Conservation (phyloP, 2,888 invertebrate species). For the Lasioglossum vierecki region DNA sequence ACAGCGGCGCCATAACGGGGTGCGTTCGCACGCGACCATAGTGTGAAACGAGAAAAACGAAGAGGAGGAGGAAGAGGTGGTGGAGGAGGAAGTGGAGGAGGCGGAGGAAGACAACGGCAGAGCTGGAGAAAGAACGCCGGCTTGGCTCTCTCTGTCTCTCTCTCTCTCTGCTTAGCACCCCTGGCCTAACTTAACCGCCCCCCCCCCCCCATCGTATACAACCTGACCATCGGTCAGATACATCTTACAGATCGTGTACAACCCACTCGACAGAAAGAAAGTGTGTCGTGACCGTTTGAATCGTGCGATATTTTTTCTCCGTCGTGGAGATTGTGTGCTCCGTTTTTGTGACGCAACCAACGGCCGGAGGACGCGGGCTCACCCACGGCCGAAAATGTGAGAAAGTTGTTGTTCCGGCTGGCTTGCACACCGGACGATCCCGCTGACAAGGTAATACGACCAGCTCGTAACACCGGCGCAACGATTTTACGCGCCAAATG, state of each 20-base stretch:
- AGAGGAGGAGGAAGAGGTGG: not conserved
- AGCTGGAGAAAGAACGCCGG: not conserved
- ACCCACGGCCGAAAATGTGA: conserved; percentile 61
- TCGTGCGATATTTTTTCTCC: not conserved
- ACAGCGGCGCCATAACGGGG: conserved; percentile 66
- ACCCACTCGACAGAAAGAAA: not conserved
- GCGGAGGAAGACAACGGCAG: not conserved
- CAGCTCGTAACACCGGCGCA: not conserved
- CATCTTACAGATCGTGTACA: not conserved
- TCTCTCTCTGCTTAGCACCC: not conserved
- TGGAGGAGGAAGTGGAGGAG: not conserved
- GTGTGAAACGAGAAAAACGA: conserved; percentile 38
- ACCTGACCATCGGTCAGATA: not conserved
- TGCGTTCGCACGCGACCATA: conserved; percentile 57
- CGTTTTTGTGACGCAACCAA: conserved; percentile 13
- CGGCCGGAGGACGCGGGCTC: conserved; percentile 32
- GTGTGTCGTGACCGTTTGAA: conserved; percentile 25
- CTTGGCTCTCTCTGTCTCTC: not conserved
- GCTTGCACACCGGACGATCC: conserved; percentile 51
- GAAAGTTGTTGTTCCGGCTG: conserved; percentile 39
- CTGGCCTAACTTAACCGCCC: not conserved
- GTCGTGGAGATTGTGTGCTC: not conserved
- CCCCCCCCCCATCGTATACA: not conserved
- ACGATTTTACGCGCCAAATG: conserved; percentile 48
- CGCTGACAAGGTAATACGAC: conserved; percentile 66